Conservation (phyloP, 2,113 vertebrate species). For the Cacatua alba region DNA sequence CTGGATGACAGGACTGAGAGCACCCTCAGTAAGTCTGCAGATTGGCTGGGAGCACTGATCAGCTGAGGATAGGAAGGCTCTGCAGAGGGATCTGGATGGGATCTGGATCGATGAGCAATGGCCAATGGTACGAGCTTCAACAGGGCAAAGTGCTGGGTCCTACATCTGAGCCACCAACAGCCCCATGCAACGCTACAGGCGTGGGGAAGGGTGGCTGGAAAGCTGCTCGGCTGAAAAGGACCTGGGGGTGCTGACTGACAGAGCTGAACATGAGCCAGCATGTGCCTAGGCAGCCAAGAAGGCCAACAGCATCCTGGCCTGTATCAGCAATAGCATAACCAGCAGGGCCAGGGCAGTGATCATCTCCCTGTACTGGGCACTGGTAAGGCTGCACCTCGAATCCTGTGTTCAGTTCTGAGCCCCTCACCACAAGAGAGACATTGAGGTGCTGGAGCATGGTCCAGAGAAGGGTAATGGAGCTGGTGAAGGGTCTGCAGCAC, state of each 20-base stretch:
- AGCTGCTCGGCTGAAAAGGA: neutral
- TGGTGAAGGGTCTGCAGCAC: neutral
- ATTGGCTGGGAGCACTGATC: neutral
- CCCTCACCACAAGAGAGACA: neutral
- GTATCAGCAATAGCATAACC: neutral
- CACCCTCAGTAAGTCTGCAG: neutral
- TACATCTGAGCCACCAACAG: neutral
- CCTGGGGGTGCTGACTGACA: neutral
- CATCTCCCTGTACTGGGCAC: neutral
- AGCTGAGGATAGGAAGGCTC: neutral
- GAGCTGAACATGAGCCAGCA: neutral
- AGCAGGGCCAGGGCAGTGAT: neutral
- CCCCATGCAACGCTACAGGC: neutral
- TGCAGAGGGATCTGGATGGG: neutral
- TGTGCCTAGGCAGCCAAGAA: neutral
- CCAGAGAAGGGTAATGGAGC: neutral
- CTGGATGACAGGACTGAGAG: neutral
- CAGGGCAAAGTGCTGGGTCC: neutral
- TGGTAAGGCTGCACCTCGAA: neutral
- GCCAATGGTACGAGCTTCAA: neutral
- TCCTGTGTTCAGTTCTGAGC: neutral
- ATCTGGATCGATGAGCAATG: neutral
- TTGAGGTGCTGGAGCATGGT: neutral
- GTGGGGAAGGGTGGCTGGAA: neutral
- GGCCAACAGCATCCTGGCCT: neutral